These are phyloP conservation scores for Apis cerana DNA, from an alignment of 1,140 invertebrate species.

Conservation along the genomic window DNA sequence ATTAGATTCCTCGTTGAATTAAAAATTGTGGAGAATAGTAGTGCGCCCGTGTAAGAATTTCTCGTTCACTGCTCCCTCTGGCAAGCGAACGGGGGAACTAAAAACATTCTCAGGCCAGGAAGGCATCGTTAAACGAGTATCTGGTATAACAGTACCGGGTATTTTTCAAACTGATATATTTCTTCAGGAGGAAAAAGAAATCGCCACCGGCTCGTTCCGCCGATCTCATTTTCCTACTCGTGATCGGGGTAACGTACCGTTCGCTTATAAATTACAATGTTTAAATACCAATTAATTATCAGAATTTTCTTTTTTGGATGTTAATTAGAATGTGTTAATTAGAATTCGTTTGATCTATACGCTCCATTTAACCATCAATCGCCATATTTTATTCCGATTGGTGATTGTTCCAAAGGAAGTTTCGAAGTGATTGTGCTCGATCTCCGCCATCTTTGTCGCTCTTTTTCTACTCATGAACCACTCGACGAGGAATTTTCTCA, in stretches of 20 bases:
- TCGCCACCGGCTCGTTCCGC: background rate
- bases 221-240: background rate
- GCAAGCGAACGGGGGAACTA: background rate
- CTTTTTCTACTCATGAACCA: too few relatives aligned
- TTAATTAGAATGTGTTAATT: background rate
- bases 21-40: too few relatives aligned
- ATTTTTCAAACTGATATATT: background rate
- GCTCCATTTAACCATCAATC: background rate
- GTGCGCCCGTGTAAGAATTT: too few relatives aligned
- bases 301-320: background rate
- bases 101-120: background rate
- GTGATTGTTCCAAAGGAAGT: background rate
- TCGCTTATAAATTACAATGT: background rate
- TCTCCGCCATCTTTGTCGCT: too few relatives aligned
- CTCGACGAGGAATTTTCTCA: too few relatives aligned
- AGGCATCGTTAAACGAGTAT: conserved; percentile 7
- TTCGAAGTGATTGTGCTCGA: background rate
- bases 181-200: background rate
- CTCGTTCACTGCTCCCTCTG: background rate
- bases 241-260: too few relatives aligned
- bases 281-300: conserved; percentile 34
- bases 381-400: too few relatives aligned
- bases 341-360: conserved; percentile 2
- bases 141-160: conserved; percentile 19
- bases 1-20: too few relatives aligned